Percentiles rank a stretch among this genome's conserved stretches.
Evolutionary conservation across 2,888 invertebrate species (phyloP).

Genomic region (Aporophyla lueneburgensis): DNA sequence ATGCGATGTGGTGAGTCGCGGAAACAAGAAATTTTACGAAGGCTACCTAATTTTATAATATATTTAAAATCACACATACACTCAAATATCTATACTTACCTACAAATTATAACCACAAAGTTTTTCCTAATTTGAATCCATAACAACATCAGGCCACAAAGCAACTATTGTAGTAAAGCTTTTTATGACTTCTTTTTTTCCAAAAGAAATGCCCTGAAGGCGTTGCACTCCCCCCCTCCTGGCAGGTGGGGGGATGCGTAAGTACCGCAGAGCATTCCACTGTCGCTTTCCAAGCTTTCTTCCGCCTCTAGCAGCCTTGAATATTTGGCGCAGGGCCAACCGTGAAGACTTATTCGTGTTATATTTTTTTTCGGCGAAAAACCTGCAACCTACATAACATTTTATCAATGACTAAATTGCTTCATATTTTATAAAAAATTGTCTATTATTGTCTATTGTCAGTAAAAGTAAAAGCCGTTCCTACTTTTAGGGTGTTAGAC

Average conservation of each 20-base stretch:
- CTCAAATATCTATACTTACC: background rate
- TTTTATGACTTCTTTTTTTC: constrained; percentile 63
- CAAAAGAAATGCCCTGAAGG: constrained; percentile 75
- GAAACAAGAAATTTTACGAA: too few relatives aligned
- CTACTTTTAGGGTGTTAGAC: too few relatives aligned
- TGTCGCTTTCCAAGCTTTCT: constrained; percentile 90
- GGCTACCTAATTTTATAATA: too few relatives aligned
- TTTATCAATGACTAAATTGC: too few relatives aligned
- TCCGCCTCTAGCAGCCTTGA: constrained; percentile 86
- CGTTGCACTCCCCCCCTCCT: constrained; percentile 75
- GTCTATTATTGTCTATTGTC: too few relatives aligned
- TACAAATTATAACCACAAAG: background rate
- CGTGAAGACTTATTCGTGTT: constrained; percentile 69
- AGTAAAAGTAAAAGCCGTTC: too few relatives aligned
- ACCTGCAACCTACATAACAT: too few relatives aligned
- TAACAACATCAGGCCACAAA: constrained; percentile 31
- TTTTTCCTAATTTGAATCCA: constrained; percentile 32
- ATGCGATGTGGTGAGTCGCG: too few relatives aligned
- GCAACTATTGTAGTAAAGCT: constrained; percentile 42
- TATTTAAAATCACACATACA: background rate
- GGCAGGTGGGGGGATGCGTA: constrained; percentile 71
- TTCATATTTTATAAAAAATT: too few relatives aligned
- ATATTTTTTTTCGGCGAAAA: background rate
- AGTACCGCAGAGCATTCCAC: constrained; percentile 87
- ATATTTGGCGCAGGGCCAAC: constrained; percentile 79